Evolutionary conservation across 2,888 invertebrate genomes (phyloP).

Genomic region (Platynereis dumerilii): DNA sequence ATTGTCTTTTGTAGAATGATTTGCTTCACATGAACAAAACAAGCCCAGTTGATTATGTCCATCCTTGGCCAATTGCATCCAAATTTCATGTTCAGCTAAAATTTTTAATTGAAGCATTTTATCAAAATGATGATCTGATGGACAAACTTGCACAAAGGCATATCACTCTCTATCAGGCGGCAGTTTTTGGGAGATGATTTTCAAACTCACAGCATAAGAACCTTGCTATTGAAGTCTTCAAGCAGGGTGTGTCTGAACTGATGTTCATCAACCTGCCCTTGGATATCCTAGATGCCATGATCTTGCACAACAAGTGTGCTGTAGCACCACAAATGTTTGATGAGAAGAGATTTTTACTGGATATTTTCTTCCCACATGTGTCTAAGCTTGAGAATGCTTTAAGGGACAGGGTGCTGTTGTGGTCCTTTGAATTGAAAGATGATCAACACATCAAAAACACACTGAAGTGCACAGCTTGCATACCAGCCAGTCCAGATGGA

Average conservation of each 20-base stretch:
- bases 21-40: constrained; percentile 18
- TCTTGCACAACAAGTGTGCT: no score
- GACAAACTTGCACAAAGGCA: neutral
- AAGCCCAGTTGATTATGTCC: constrained; percentile 11
- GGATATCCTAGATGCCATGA: no score
- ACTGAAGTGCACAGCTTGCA: constrained; percentile 35
- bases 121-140: no score
- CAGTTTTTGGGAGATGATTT: no score
- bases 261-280: no score
- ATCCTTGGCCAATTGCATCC: constrained; percentile 33
- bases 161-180: neutral
- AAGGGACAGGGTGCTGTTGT: constrained; percentile 35
- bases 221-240: constrained; percentile 30
- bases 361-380: constrained; percentile 41
- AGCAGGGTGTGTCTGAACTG: constrained; percentile 2
- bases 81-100: constrained; percentile 12
- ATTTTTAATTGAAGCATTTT: constrained; percentile 26
- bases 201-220: no score
- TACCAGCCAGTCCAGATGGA: constrained; percentile 41
- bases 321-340: no score
- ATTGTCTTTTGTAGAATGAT: constrained; percentile 34
- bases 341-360: constrained; percentile 33
- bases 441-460: constrained; percentile 38
- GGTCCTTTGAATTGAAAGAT: constrained; percentile 41
- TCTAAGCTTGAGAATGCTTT: constrained; percentile 13